phyloP scores from a whole-genome alignment of 2,888 invertebrate genomes.

The Drosophila vallismaia region DNA sequence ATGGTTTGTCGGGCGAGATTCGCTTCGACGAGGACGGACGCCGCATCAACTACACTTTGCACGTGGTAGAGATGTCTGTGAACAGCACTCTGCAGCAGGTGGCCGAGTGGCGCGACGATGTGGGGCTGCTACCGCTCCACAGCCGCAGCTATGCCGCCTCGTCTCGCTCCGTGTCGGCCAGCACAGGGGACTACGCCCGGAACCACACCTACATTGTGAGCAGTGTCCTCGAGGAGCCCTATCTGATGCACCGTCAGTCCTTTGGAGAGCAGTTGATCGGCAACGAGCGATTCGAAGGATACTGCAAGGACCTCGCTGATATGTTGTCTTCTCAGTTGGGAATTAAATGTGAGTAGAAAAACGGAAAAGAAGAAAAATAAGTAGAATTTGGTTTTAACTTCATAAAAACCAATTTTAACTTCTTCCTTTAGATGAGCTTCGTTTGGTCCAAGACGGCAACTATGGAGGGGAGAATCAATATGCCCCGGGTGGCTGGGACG shows the following conservation, averaged over 20 bases:
- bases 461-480: constrained; percentile 92
- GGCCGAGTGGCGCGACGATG: constrained; percentile 93
- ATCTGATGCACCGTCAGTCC: constrained; percentile 90
- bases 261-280: constrained; percentile 86
- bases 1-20: constrained; percentile 95
- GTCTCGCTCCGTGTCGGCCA: constrained; percentile 43
- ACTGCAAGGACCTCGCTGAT: constrained; percentile 95
- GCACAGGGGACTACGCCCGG: constrained; percentile 89
- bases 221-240: constrained; percentile 94
- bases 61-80: constrained; percentile 96
- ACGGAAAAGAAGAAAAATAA: neutral
- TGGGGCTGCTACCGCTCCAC: constrained; percentile 88
- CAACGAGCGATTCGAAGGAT: constrained; percentile 94
- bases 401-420: neutral
- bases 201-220: constrained; percentile 94
- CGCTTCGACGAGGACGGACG: constrained; percentile 95
- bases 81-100: constrained; percentile 96
- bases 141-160: constrained; percentile 34
- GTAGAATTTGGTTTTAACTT: neutral
- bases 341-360: constrained; percentile 90
- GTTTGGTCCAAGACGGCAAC: constrained; percentile 92
- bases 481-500: constrained; percentile 92
- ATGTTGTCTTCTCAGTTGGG: constrained; percentile 91
- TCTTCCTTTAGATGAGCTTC: constrained; percentile 89
- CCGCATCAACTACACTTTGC: constrained; percentile 93